Conservation (phyloP, 2,113 vertebrate genomes). For the Alectura lathami region DNA sequence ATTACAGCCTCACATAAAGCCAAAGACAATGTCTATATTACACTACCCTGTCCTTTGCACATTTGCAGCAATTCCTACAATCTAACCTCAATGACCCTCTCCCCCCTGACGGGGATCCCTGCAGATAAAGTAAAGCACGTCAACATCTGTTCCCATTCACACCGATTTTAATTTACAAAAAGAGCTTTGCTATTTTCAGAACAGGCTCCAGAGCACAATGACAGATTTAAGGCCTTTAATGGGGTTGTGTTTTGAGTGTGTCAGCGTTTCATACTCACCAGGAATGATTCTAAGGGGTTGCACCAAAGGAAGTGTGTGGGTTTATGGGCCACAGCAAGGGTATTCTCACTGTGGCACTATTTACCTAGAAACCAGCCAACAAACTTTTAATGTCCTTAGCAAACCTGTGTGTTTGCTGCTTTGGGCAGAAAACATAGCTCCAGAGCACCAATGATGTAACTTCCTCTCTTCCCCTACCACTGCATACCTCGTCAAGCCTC, state of each 20-base stretch:
- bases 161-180: slow-evolving; percentile 84
- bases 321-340: slow-evolving; percentile 18
- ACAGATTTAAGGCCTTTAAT: slow-evolving; percentile 94
- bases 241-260: slow-evolving; percentile 81
- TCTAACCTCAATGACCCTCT: slow-evolving; percentile 76
- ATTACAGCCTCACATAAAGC: slow-evolving; percentile 15
- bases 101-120: slow-evolving; percentile 70
- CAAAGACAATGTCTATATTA: slow-evolving; percentile 23
- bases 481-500: neutral
- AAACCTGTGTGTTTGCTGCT: neutral
- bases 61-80: slow-evolving; percentile 68
- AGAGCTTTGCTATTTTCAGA: slow-evolving; percentile 85
- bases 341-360: neutral
- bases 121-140: slow-evolving; percentile 80
- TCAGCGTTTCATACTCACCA: slow-evolving; percentile 83
- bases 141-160: slow-evolving; percentile 83
- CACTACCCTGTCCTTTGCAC: slow-evolving; percentile 46
- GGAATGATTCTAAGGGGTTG: slow-evolving; percentile 75
- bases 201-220: slow-evolving; percentile 80
- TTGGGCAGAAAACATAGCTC: neutral
- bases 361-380: slow-evolving; percentile 39
- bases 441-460: neutral
- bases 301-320: slow-evolving; percentile 53
- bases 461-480: neutral
- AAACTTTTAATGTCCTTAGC: slow-evolving; percentile 8